These are phyloP conservation scores for Aricia agestis DNA, from an alignment of 1,140 invertebrate genomes.

Conservation along the genomic window DNA sequence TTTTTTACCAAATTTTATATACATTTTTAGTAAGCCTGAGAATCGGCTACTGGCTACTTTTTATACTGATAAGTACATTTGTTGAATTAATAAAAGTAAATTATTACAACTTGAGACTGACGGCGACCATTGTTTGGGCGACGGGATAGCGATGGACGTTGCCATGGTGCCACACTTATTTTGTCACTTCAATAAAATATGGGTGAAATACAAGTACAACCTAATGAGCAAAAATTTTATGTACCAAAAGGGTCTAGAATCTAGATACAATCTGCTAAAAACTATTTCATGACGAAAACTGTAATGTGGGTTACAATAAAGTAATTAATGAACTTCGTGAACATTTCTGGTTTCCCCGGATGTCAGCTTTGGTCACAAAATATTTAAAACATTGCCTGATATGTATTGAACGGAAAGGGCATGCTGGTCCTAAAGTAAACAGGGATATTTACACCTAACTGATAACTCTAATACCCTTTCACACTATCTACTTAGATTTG, in stretches of 20 bases:
- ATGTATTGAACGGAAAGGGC: slow-evolving; percentile 34
- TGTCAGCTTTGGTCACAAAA: slow-evolving; percentile 36
- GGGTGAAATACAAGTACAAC: too few relatives aligned
- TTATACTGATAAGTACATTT: too few relatives aligned
- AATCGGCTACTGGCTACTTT: too few relatives aligned
- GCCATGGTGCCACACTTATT: too few relatives aligned
- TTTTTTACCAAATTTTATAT: too few relatives aligned
- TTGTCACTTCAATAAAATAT: too few relatives aligned
- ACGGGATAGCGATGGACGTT: too few relatives aligned
- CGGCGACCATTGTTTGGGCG: too few relatives aligned
- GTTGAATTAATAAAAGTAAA: too few relatives aligned
- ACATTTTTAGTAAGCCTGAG: too few relatives aligned
- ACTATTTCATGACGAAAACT: slow-evolving; percentile 49
- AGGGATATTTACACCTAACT: slow-evolving; percentile 38
- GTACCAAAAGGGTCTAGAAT: slow-evolving; percentile 36
- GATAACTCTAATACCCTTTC: slow-evolving; percentile 35
- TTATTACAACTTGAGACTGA: too few relatives aligned
- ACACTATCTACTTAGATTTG: slow-evolving; percentile 40
- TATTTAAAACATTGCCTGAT: slow-evolving; percentile 38
- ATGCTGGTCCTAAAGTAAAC: slow-evolving; percentile 38
- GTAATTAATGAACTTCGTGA: slow-evolving; percentile 34
- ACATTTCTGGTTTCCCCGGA: slow-evolving; percentile 47
- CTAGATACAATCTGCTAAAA: slow-evolving; percentile 31
- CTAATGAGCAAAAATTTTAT: slow-evolving; percentile 33
- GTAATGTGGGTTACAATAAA: slow-evolving; percentile 43